phyloP scores from a whole-genome alignment of 2,888 invertebrate genomes.

The Cordylochernes scorpioides region DNA sequence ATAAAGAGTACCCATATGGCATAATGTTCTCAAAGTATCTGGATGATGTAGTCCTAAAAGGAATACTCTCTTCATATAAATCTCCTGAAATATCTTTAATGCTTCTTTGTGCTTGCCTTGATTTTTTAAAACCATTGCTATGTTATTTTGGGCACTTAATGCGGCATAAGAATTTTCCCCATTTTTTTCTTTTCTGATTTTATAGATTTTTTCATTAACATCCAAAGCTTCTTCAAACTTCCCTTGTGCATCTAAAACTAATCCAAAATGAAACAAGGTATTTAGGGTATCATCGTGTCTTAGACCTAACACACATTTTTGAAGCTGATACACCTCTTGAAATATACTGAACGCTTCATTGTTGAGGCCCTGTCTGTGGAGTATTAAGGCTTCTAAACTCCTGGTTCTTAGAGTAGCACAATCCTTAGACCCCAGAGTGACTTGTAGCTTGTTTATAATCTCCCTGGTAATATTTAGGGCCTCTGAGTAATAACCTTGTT shows the following conservation, averaged over 20 bases:
- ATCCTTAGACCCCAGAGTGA: background rate
- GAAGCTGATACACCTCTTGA: constrained; percentile 1
- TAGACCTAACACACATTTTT: background rate
- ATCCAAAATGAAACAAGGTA: background rate
- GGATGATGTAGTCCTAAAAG: constrained; percentile 2
- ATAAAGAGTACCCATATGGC: background rate
- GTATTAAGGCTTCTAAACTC: background rate
- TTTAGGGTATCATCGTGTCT: background rate
- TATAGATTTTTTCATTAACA: background rate
- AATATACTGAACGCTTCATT: background rate
- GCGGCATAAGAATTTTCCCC: background rate
- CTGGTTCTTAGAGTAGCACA: background rate
- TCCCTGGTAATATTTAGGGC: background rate
- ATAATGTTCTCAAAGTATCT: background rate
- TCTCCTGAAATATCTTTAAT: constrained; percentile 1
- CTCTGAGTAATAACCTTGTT: background rate
- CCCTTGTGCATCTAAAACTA: background rate
- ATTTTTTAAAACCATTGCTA: background rate
- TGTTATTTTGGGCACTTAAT: constrained; percentile 1
- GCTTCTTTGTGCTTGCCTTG: constrained; percentile 2
- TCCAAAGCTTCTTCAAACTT: constrained; percentile 1
- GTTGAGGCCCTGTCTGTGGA: background rate
- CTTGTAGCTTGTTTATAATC: background rate
- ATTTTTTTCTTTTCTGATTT: background rate
- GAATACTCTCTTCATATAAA: background rate